These are phyloP conservation scores for Tenthredo mesomela DNA, from an alignment of 2,888 invertebrate genomes.

Conservation along the genomic window DNA sequence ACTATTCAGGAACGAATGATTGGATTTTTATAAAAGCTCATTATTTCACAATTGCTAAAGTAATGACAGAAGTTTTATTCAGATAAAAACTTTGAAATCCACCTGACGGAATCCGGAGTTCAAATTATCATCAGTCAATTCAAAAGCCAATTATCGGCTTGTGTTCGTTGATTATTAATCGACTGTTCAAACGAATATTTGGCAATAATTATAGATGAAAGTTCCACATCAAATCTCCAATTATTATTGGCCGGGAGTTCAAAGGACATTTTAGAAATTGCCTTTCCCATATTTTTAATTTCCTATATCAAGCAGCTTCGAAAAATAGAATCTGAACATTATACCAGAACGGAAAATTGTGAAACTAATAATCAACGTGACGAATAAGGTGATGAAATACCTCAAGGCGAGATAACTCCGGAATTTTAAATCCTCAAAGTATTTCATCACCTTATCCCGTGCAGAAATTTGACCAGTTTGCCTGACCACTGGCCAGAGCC, in stretches of 20 bases:
- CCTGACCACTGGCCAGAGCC: too few relatives aligned
- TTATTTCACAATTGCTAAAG: background rate
- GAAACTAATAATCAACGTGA: too few relatives aligned
- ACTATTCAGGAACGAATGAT: background rate
- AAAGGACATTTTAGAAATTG: background rate
- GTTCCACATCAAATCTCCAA: background rate
- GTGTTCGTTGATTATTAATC: conserved; percentile 25
- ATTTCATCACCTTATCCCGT: too few relatives aligned
- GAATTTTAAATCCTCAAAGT: too few relatives aligned
- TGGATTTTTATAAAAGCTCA: background rate
- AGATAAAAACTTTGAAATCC: conserved; percentile 12
- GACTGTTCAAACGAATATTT: conserved; percentile 8
- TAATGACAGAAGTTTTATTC: conserved; percentile 33
- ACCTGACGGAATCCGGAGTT: background rate
- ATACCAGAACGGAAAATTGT: too few relatives aligned
- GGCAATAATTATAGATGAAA: background rate
- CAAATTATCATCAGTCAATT: conserved; percentile 27
- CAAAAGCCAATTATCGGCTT: conserved; percentile 9
- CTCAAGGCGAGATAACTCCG: too few relatives aligned
- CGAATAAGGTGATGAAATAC: too few relatives aligned
- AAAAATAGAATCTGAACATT: too few relatives aligned
- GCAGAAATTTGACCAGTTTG: too few relatives aligned
- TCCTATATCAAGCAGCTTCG: background rate
- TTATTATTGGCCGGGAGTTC: background rate
- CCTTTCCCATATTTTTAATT: background rate